Conservation (phyloP, 2,113 vertebrate species). For the Syngnathus floridae region DNA sequence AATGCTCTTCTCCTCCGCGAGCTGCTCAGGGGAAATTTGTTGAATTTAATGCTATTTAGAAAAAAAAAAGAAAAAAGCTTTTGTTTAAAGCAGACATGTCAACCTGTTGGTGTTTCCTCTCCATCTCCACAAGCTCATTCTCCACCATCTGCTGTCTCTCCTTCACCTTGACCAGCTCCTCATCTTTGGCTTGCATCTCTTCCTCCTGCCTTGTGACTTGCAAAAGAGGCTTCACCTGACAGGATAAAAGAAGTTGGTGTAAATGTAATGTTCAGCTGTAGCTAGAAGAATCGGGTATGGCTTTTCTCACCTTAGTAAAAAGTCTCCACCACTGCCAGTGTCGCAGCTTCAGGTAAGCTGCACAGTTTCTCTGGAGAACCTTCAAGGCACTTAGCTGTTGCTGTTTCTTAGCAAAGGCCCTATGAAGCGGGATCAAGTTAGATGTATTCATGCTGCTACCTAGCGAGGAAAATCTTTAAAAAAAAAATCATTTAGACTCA, state of each 20-base stretch:
- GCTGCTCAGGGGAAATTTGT: conserved; percentile 48
- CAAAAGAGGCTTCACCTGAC: conserved; percentile 94
- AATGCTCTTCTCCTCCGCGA: conserved; percentile 96
- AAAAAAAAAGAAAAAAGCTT: not conserved
- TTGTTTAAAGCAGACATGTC: not conserved
- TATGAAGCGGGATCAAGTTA: conserved; percentile 39
- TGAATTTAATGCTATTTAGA: not conserved
- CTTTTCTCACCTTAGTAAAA: conserved; percentile 85
- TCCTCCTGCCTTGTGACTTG: conserved; percentile 97
- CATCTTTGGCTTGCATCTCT: conserved; percentile 94
- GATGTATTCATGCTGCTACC: not conserved
- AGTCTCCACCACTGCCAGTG: conserved; percentile 99
- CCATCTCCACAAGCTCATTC: conserved; percentile 90
- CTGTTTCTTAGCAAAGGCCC: conserved; percentile 95
- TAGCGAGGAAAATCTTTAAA: not conserved
- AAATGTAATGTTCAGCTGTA: not conserved
- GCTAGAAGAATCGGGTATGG: not conserved
- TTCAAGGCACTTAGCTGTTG: conserved; percentile 95
- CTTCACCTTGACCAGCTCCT: conserved; percentile 93
- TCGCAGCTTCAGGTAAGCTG: conserved; percentile 90
- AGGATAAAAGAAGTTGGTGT: not conserved
- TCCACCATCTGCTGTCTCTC: conserved; percentile 93
- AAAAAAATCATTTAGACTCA: conserved; percentile 53
- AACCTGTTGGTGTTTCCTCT: conserved; percentile 95
- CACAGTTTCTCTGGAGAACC: conserved; percentile 96